Evolutionary conservation across 2,888 invertebrate species (phyloP).

Genomic region (Ophion slaviceki): DNA sequence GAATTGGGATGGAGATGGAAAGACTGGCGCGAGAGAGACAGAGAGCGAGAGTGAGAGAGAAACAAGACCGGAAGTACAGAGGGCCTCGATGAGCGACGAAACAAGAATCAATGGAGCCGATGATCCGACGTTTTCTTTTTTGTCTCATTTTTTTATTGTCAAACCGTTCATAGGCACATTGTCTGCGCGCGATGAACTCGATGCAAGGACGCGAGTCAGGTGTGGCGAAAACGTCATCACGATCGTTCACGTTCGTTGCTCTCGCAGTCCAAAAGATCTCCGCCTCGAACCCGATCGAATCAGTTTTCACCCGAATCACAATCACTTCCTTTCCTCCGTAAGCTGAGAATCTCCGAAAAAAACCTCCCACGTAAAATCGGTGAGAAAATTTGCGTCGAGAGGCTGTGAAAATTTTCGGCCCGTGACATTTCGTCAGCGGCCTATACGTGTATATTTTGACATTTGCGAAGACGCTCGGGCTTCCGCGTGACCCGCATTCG

Average conservation of each 20-base stretch:
- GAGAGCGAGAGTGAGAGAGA: background rate
- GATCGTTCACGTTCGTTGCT: conserved; percentile 18
- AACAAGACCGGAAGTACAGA: conserved; percentile 46
- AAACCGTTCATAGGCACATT: background rate
- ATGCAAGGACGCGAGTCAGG: background rate
- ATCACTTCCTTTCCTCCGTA: background rate
- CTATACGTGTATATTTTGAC: background rate
- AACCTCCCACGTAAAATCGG: background rate
- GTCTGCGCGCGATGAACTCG: background rate
- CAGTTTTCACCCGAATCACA: conserved; percentile 11
- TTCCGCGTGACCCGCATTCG: background rate
- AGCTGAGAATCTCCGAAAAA: background rate
- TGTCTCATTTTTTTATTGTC: background rate
- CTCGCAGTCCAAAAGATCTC: background rate
- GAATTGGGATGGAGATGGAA: conserved; percentile 19
- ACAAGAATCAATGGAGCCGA: conserved; percentile 47
- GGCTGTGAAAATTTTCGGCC: background rate
- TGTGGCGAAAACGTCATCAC: conserved; percentile 17
- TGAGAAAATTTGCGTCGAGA: background rate
- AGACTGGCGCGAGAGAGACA: background rate
- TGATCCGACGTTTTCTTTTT: conserved; percentile 26
- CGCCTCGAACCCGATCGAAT: background rate
- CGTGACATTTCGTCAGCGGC: background rate
- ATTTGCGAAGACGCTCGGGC: background rate
- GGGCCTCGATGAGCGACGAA: conserved; percentile 24